These are phyloP conservation scores for Battus philenor DNA, from an alignment of 1,140 invertebrate species.

Conservation along the genomic window DNA sequence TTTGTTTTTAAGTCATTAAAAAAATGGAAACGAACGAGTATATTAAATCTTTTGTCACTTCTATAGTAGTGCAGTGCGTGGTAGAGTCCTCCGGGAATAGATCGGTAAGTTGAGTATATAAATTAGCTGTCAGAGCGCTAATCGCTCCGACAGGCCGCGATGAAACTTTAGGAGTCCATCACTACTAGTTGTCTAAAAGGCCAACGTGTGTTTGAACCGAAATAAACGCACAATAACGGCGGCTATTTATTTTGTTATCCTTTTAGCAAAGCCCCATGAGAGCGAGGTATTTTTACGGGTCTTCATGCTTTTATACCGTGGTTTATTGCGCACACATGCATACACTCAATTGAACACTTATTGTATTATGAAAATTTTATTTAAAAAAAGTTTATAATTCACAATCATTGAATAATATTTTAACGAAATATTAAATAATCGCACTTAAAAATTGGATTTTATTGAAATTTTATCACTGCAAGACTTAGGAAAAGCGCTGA, in stretches of 20 bases:
- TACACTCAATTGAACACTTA: too few relatives aligned
- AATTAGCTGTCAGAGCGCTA: constrained; percentile 73
- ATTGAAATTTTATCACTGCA: too few relatives aligned
- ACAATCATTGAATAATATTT: too few relatives aligned
- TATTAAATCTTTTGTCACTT: constrained; percentile 11
- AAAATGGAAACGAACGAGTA: not conserved
- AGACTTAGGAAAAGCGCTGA: too few relatives aligned
- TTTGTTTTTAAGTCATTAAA: too few relatives aligned
- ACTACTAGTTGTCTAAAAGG: constrained; percentile 57
- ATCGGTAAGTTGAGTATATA: constrained; percentile 73
- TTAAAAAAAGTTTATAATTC: too few relatives aligned
- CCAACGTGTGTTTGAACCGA: constrained; percentile 44
- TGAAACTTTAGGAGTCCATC: constrained; percentile 70
- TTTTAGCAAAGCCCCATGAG: constrained; percentile 43
- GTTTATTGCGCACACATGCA: not conserved
- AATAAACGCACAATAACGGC: constrained; percentile 59
- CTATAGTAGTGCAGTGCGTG: constrained; percentile 24
- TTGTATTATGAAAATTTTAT: too few relatives aligned
- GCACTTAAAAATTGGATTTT: too few relatives aligned
- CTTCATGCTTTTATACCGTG: constrained; percentile 15
- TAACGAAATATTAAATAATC: too few relatives aligned
- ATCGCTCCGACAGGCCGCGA: constrained; percentile 71
- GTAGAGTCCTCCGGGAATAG: constrained; percentile 57
- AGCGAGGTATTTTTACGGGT: constrained; percentile 37
- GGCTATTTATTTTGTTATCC: constrained; percentile 51